A percentile compares a stretch with the other conserved stretches of the same genome.
These are phyloP conservation scores for Nyctibius grandis DNA, from an alignment of 2,797 vertebrate genomes.

Conservation along the genomic window DNA sequence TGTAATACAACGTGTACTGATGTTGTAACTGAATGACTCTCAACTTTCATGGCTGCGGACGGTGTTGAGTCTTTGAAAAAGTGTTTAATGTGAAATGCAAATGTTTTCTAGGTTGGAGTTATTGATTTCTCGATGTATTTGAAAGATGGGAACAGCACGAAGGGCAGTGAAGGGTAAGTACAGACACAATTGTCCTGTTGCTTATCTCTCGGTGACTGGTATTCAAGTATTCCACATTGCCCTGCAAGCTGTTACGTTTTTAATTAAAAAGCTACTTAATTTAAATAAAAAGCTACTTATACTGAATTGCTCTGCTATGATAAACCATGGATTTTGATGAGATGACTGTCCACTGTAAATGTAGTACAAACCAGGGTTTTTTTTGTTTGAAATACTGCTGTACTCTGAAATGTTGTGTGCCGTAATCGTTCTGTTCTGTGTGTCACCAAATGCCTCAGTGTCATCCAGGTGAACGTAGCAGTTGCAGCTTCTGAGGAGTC, in stretches of 20 bases:
- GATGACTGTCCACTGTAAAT: neutral
- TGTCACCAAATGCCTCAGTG: no score
- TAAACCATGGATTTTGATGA: neutral
- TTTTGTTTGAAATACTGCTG: neutral
- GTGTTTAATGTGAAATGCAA: neutral
- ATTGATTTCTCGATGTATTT: constrained; percentile 99
- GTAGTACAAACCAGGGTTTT: no score
- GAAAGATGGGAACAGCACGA: constrained; percentile 95
- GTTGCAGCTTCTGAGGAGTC: neutral
- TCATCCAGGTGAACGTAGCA: no score
- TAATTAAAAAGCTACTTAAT: neutral
- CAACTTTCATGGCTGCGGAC: neutral
- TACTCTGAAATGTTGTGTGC: neutral
- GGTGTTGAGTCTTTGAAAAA: neutral
- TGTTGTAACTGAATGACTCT: neutral
- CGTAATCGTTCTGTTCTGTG: neutral
- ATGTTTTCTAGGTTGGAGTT: constrained; percentile 88
- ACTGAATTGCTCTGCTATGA: neutral
- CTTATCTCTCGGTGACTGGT: neutral
- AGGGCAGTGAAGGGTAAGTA: constrained; percentile 93
- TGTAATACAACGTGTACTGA: neutral
- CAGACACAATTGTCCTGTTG: neutral
- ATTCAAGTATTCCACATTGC: neutral
- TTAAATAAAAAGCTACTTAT: neutral
- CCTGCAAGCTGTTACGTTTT: neutral